Conservation (phyloP, 2,797 vertebrate genomes). For the Picus viridis region DNA sequence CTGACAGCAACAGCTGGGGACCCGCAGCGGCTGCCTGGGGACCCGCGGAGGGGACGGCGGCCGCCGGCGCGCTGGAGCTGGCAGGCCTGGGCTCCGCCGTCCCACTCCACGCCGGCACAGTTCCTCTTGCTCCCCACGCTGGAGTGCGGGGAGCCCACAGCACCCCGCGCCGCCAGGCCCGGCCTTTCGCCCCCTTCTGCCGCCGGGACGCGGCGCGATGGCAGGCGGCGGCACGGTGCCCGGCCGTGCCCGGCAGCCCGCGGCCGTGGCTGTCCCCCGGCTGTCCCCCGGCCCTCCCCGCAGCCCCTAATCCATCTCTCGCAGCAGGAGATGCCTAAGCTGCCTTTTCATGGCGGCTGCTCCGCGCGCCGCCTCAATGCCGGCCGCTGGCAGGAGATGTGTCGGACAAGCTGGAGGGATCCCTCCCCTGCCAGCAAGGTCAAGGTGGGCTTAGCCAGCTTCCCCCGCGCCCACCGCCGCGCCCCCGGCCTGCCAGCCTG, state of each 20-base stretch:
- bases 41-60: background rate
- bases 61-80: fast-evolving
- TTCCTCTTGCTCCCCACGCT: fast-evolving
- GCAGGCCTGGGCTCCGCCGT: background rate
- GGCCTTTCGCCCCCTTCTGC: background rate
- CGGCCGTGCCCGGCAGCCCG: background rate
- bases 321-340: constrained; percentile 82
- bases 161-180: fast-evolving
- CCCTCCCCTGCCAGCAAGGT: constrained; percentile 75
- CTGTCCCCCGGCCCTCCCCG: constrained; percentile 46
- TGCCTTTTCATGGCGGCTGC: constrained; percentile 77
- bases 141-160: fast-evolving
- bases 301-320: constrained; percentile 81
- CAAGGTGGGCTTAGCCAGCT: constrained; percentile 67
- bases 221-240: background rate
- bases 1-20: constrained; percentile 50
- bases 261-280: background rate
- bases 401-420: constrained; percentile 76
- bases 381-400: constrained; percentile 76
- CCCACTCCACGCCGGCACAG: fast-evolving
- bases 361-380: constrained; percentile 73
- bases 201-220: fast-evolving
- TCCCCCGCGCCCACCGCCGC: background rate
- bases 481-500: background rate
- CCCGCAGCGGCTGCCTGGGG: background rate